Evolutionary conservation across 2,797 vertebrate species (phyloP).

Genomic region (Molossus alvarezi): DNA sequence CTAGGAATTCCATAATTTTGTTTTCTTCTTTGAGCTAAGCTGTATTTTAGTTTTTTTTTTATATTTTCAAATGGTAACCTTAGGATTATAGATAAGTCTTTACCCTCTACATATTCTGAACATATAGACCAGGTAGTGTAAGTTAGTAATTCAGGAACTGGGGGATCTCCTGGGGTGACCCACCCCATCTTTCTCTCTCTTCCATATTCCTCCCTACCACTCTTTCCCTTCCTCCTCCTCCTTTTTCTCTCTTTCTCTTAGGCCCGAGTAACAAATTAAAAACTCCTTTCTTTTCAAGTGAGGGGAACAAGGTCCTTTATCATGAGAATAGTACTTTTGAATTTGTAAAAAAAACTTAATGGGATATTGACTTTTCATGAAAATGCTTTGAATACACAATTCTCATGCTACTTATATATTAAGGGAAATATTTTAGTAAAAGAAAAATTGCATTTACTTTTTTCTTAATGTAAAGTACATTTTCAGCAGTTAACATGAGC

Average conservation of each 20-base stretch:
- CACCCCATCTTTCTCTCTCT: background rate
- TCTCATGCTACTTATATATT: background rate
- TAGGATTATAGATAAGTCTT: background rate
- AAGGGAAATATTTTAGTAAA: slow-evolving; percentile 40
- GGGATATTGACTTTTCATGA: slow-evolving; percentile 18
- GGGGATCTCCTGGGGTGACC: background rate
- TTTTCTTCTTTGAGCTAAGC: slow-evolving; percentile 18
- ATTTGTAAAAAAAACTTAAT: slow-evolving; percentile 65
- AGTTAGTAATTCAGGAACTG: background rate
- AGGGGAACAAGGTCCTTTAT: background rate
- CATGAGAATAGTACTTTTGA: background rate
- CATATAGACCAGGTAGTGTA: background rate
- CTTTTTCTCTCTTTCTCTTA: background rate
- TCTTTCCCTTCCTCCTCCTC: no score
- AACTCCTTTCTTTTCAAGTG: slow-evolving; percentile 36
- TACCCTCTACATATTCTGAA: background rate
- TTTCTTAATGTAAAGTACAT: background rate
- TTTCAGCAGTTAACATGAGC: background rate
- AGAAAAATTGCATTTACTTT: slow-evolving; percentile 28
- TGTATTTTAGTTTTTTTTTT: slow-evolving; percentile 44
- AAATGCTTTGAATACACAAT: background rate
- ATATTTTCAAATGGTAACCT: background rate
- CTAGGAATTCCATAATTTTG: background rate
- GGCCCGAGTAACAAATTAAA: background rate
- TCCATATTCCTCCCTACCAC: no score